A percentile compares a stretch with the other conserved stretches of the same genome.
Conservation (phyloP, 2,797 vertebrate genomes). For the Acrossocheilus wenchowensis region DNA sequence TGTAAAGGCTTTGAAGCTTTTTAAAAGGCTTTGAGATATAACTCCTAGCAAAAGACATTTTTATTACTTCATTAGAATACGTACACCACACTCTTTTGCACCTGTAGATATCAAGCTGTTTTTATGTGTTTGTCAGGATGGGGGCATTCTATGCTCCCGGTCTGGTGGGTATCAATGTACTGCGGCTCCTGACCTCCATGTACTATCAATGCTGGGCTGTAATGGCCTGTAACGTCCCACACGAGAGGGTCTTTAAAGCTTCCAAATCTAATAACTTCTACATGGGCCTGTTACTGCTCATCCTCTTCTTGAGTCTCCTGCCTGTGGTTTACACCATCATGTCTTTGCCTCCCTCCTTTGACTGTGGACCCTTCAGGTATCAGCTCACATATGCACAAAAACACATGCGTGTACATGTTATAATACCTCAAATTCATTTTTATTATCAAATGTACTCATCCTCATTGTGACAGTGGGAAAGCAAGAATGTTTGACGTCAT, state of each 20-base stretch:
- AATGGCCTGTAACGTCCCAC: conserved; percentile 96
- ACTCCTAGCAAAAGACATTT: no score
- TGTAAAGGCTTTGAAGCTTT: background rate
- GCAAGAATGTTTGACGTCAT: conserved; percentile 93
- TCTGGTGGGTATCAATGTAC: conserved; percentile 93
- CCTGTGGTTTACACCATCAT: conserved; percentile 98
- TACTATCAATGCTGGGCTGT: conserved; percentile 99
- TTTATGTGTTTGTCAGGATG: conserved; percentile 83
- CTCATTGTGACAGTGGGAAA: conserved; percentile 83
- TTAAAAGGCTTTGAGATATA: background rate
- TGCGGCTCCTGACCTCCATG: conserved; percentile 96
- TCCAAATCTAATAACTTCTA: conserved; percentile 99
- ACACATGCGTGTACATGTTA: conserved; percentile 18
- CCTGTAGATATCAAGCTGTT: background rate
- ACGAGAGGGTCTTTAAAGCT: conserved; percentile 95
- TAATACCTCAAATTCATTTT: background rate
- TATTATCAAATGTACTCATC: conserved; percentile 42
- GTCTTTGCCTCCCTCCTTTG: conserved; percentile 95
- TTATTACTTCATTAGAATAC: background rate
- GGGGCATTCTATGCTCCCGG: conserved; percentile 97
- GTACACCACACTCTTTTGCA: background rate
- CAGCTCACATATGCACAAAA: background rate
- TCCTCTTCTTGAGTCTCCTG: conserved; percentile 95
- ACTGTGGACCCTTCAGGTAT: conserved; percentile 98
- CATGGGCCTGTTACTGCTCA: conserved; percentile 94